These are phyloP conservation scores for Drosophila varians DNA, from an alignment of 1,140 invertebrate genomes.

Conservation along the genomic window DNA sequence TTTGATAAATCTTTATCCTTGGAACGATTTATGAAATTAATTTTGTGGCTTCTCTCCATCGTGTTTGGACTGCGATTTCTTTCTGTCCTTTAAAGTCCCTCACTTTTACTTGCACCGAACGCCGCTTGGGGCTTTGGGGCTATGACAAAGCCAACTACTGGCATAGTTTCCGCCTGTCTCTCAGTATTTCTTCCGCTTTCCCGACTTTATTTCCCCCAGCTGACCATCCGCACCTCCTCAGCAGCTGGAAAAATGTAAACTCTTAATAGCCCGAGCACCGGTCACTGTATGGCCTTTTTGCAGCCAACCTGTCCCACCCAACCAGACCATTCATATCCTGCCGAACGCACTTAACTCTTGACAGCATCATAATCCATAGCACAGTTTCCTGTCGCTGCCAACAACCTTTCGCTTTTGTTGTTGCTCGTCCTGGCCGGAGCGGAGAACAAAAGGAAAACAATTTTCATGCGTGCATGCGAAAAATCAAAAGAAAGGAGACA, in stretches of 20 bases:
- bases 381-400: constrained; percentile 68
- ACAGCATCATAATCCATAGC: constrained; percentile 63
- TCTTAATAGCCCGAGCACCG: constrained; percentile 20
- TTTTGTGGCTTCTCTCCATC: not conserved
- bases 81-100: not conserved
- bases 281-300: constrained; percentile 48
- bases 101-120: constrained; percentile 18
- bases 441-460: constrained; percentile 76
- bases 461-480: constrained; percentile 77
- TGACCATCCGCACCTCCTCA: constrained; percentile 25
- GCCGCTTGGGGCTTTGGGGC: not conserved
- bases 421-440: constrained; percentile 23
- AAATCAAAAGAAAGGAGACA: constrained; percentile 60
- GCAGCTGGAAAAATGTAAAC: constrained; percentile 8
- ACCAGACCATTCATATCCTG: constrained; percentile 18
- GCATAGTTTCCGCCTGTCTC: constrained; percentile 1
- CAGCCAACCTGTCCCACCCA: not conserved
- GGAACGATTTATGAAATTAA: constrained; percentile 19
- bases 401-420: constrained; percentile 66
- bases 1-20: constrained; percentile 11
- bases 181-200: constrained; percentile 25
- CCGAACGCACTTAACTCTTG: constrained; percentile 49
- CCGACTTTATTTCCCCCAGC: constrained; percentile 4
- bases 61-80: not conserved
- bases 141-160: constrained; percentile 12